Conservation (phyloP, 2,113 vertebrate genomes). For the Scophthalmus maximus region DNA sequence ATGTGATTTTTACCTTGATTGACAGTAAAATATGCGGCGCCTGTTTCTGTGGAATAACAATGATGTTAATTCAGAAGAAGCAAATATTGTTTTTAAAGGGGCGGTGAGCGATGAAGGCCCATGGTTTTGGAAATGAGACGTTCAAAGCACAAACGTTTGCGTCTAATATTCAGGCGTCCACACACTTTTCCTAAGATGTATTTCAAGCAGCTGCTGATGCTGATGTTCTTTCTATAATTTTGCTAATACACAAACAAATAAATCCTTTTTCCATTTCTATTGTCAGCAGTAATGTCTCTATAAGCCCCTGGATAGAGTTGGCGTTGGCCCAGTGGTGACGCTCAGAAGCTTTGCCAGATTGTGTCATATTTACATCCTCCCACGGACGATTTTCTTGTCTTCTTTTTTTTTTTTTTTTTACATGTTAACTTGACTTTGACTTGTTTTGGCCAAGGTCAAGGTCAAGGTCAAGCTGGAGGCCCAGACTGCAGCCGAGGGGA, state of each 20-base stretch:
- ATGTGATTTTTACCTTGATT: neutral
- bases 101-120: too few species aligned
- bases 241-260: too few species aligned
- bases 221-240: too few species aligned
- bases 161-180: too few species aligned
- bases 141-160: neutral
- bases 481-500: slow-evolving; percentile 37
- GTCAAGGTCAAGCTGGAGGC: slow-evolving; percentile 20
- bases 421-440: slow-evolving; percentile 56
- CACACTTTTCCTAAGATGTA: too few species aligned
- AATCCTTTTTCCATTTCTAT: too few species aligned
- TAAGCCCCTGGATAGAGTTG: slow-evolving; percentile 57
- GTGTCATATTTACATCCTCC: slow-evolving; percentile 60
- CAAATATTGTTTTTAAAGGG: too few species aligned
- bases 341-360: slow-evolving; percentile 35
- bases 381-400: slow-evolving; percentile 43
- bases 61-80: too few species aligned
- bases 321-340: slow-evolving; percentile 22
- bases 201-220: too few species aligned
- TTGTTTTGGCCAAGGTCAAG: slow-evolving; percentile 61
- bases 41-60: too few species aligned
- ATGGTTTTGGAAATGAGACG: neutral
- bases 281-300: slow-evolving; percentile 3
- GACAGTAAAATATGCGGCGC: too few species aligned
- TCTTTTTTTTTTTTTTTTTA: too few species aligned